Conservation (phyloP, 1,140 invertebrate species). For the Augochlora pura region DNA sequence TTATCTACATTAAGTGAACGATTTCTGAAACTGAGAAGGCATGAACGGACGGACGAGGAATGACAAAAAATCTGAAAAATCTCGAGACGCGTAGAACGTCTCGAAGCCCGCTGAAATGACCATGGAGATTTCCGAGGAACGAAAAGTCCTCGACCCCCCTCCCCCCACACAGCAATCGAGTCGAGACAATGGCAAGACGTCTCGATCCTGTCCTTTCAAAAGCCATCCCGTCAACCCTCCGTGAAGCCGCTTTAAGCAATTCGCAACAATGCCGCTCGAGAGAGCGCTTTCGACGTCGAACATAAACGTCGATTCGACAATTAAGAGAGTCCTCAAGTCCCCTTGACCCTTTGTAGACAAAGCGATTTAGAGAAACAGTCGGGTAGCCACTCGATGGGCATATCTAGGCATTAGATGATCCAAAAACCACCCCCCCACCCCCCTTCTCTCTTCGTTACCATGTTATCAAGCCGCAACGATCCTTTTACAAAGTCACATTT, state of each 20-base stretch:
- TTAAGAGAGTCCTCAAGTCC: constrained; percentile 32
- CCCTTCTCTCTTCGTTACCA: constrained; percentile 9
- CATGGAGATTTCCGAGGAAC: not conserved
- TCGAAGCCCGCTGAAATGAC: too few relatives aligned
- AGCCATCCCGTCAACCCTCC: not conserved
- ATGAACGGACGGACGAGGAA: too few relatives aligned
- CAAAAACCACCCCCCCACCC: not conserved
- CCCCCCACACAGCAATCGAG: not conserved
- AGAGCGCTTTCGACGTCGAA: not conserved
- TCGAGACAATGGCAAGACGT: not conserved
- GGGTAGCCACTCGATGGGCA: constrained; percentile 28
- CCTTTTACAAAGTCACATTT: constrained; percentile 59
- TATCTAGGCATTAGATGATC: constrained; percentile 39
- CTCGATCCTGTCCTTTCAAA: not conserved
- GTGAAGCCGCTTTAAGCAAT: not conserved
- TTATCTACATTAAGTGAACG: too few relatives aligned
- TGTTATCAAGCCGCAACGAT: constrained; percentile 40
- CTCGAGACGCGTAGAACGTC: not conserved
- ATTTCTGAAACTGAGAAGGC: too few relatives aligned
- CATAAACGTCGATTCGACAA: constrained; percentile 3
- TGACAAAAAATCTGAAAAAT: too few relatives aligned
- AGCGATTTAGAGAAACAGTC: constrained; percentile 31
- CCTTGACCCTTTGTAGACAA: constrained; percentile 48
- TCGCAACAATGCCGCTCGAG: not conserved
- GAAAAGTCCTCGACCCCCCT: not conserved